These are phyloP conservation scores for Limnothrissa miodon DNA, from an alignment of 2,113 vertebrate species.

Conservation along the genomic window DNA sequence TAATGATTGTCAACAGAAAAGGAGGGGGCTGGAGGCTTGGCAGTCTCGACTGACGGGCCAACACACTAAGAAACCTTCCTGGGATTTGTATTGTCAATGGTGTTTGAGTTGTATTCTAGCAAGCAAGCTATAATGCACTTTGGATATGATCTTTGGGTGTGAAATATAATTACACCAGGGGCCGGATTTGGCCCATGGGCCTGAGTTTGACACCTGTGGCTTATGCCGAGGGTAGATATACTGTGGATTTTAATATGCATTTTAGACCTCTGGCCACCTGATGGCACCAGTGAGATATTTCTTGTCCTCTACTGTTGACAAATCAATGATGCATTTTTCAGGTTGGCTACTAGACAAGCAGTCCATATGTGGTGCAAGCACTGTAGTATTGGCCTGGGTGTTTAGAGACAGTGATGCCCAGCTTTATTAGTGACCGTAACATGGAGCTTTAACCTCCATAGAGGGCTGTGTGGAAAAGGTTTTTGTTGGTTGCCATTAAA, in stretches of 20 bases:
- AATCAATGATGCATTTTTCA: background rate
- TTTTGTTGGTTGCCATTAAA: background rate
- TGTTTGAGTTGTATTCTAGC: no score
- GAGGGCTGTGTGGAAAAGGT: background rate
- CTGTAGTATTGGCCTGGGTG: background rate
- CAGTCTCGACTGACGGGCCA: no score
- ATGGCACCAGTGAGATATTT: background rate
- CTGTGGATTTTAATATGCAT: background rate
- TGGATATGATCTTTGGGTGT: no score
- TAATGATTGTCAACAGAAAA: no score
- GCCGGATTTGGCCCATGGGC: no score
- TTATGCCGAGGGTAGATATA: background rate
- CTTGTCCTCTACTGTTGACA: background rate
- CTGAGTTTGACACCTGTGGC: no score
- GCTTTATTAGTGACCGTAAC: background rate
- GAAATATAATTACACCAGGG: no score
- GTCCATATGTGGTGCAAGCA: background rate
- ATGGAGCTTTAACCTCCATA: background rate
- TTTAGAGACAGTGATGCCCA: background rate
- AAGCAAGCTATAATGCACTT: no score
- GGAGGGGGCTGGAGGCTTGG: no score
- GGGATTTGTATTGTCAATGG: no score
- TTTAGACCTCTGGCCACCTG: background rate
- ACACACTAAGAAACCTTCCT: no score
- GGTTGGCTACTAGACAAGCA: background rate